phyloP scores from a whole-genome alignment of 1,140 invertebrate genomes.

The Drosophila oshimai region DNA sequence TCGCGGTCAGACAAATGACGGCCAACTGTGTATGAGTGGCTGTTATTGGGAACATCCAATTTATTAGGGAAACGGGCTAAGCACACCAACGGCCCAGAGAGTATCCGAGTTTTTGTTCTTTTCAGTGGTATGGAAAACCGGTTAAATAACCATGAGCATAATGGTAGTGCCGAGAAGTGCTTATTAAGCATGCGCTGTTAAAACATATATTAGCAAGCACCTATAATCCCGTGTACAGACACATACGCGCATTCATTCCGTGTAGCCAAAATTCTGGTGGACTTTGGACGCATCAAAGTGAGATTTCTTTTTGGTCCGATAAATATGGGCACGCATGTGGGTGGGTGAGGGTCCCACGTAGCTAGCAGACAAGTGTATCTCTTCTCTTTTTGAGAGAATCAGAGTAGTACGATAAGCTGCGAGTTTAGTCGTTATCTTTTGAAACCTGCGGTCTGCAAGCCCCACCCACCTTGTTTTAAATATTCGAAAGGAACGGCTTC shows the following conservation, averaged over 20 bases:
- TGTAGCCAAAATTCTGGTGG: conserved; percentile 34
- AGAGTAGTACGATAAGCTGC: neutral
- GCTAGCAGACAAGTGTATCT: neutral
- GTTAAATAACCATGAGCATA: conserved; percentile 51
- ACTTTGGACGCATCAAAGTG: conserved; percentile 66
- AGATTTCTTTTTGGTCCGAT: conserved; percentile 69
- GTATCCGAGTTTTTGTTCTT: conserved; percentile 6
- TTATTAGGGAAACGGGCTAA: conserved; percentile 42
- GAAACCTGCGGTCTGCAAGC: neutral
- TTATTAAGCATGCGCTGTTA: conserved; percentile 64
- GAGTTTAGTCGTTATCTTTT: neutral
- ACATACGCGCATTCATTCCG: conserved; percentile 13
- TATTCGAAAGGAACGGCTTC: neutral
- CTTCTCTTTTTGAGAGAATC: neutral
- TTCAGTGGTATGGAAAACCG: conserved; percentile 42
- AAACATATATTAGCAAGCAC: conserved; percentile 46
- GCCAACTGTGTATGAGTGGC: neutral
- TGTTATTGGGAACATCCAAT: conserved; percentile 23
- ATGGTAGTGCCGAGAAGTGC: conserved; percentile 55
- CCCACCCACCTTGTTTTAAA: neutral
- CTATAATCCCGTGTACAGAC: neutral
- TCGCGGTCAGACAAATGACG: conserved; percentile 62
- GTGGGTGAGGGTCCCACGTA: conserved; percentile 20
- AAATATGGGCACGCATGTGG: conserved; percentile 28
- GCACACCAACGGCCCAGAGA: conserved; percentile 11